These are phyloP conservation scores for Scelioninae gen. 1 DNA, from an alignment of 2,888 invertebrate species.

Conservation along the genomic window DNA sequence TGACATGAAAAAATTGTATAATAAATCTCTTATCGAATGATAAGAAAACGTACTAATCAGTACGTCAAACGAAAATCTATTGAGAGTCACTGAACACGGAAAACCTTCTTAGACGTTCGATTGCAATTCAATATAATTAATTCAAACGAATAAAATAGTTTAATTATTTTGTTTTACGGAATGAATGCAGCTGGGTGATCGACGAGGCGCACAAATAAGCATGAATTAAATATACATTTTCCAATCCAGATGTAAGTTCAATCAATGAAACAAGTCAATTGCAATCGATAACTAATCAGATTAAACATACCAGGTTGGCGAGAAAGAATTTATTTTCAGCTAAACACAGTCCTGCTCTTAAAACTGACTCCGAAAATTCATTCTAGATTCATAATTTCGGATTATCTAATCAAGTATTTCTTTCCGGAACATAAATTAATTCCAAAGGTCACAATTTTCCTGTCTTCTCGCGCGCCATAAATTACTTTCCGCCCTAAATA, in stretches of 20 bases:
- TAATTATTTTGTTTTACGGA: slow-evolving; percentile 21
- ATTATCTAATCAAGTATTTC: slow-evolving; percentile 14
- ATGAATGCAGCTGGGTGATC: neutral
- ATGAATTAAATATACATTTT: slow-evolving; percentile 12
- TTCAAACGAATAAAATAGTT: slow-evolving; percentile 8
- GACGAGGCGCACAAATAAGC: neutral
- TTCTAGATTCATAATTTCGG: neutral
- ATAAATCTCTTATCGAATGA: neutral
- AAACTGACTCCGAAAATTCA: neutral
- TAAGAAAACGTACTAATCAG: slow-evolving; percentile 18
- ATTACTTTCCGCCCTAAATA: slow-evolving; percentile 14
- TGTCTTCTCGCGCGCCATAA: slow-evolving; percentile 2
- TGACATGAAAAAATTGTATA: slow-evolving; percentile 4
- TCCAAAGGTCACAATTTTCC: slow-evolving; percentile 6
- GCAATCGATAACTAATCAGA: slow-evolving; percentile 11
- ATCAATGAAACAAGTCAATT: neutral
- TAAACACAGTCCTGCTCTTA: neutral
- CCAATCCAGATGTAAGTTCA: neutral
- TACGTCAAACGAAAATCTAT: slow-evolving; percentile 19
- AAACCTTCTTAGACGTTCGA: slow-evolving; percentile 16
- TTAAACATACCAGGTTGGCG: neutral
- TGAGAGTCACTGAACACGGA: slow-evolving; percentile 8
- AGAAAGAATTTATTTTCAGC: neutral
- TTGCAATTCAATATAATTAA: slow-evolving; percentile 15
- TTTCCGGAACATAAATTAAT: slow-evolving; percentile 25